Percentiles rank a stretch among this genome's conserved stretches.
These are phyloP conservation scores for Gonioctena quinquepunctata DNA, from an alignment of 1,140 invertebrate genomes.

Conservation along the genomic window DNA sequence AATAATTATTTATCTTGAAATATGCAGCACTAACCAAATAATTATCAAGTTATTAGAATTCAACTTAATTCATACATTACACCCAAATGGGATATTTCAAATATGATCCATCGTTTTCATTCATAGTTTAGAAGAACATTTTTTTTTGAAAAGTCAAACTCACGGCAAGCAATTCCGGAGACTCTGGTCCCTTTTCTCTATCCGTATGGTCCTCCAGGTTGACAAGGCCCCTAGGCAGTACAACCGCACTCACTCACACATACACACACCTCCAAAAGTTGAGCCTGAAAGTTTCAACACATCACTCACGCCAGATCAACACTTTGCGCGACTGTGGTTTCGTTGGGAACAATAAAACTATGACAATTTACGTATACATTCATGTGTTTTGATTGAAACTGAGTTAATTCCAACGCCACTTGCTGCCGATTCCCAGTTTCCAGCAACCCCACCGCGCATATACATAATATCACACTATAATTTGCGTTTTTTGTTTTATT, in stretches of 20 bases:
- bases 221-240: conserved; percentile 30
- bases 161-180: conserved; percentile 53
- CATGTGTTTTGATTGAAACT: conserved; percentile 57
- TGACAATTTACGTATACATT: conserved; percentile 39
- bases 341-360: conserved; percentile 2
- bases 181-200: conserved; percentile 52
- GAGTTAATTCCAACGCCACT: conserved; percentile 55
- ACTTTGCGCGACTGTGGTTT: background rate
- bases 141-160: conserved; percentile 32
- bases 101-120: too few species aligned
- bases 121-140: too few species aligned
- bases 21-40: too few species aligned
- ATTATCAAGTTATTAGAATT: too few species aligned
- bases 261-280: conserved; percentile 11
- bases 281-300: conserved; percentile 17
- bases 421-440: conserved; percentile 47
- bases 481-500: conserved; percentile 55
- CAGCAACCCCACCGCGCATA: conserved; percentile 53
- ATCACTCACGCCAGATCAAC: conserved; percentile 29
- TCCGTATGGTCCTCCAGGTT: conserved; percentile 54
- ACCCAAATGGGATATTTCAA: too few species aligned
- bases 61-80: too few species aligned
- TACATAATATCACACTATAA: conserved; percentile 56
- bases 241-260: conserved; percentile 27
- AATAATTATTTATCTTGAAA: too few species aligned